These are phyloP conservation scores for Scopus umbretta DNA, from an alignment of 2,113 vertebrate genomes.

Conservation along the genomic window DNA sequence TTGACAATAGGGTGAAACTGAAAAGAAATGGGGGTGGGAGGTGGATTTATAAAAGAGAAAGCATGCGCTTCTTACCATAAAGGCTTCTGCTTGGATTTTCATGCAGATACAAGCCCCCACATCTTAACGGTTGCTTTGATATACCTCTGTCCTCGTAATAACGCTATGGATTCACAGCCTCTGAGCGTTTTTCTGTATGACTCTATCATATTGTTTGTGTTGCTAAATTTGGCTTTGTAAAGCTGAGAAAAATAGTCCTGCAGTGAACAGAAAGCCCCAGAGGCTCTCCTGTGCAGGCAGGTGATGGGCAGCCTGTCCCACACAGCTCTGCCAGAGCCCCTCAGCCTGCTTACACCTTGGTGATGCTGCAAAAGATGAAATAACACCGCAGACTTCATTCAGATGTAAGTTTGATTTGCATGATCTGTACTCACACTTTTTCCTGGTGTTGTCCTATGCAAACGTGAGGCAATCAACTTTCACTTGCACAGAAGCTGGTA, in stretches of 20 bases:
- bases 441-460: rapidly evolving
- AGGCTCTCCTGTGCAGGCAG: neutral
- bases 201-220: neutral
- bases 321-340: neutral
- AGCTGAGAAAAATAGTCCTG: neutral
- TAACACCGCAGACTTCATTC: neutral
- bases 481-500: neutral
- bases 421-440: neutral
- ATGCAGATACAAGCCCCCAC: neutral
- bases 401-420: neutral
- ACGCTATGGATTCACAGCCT: neutral
- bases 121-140: neutral
- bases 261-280: neutral
- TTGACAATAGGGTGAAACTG: constrained; percentile 40
- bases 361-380: neutral
- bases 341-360: neutral
- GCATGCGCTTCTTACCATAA: neutral
- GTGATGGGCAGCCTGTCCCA: neutral
- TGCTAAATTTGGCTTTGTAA: neutral
- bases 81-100: neutral
- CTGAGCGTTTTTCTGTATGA: neutral
- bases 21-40: neutral
- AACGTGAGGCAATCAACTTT: neutral
- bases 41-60: neutral
- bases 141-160: neutral